phyloP scores from a whole-genome alignment of 2,797 vertebrate genomes.

The Bovichtus variegatus region DNA sequence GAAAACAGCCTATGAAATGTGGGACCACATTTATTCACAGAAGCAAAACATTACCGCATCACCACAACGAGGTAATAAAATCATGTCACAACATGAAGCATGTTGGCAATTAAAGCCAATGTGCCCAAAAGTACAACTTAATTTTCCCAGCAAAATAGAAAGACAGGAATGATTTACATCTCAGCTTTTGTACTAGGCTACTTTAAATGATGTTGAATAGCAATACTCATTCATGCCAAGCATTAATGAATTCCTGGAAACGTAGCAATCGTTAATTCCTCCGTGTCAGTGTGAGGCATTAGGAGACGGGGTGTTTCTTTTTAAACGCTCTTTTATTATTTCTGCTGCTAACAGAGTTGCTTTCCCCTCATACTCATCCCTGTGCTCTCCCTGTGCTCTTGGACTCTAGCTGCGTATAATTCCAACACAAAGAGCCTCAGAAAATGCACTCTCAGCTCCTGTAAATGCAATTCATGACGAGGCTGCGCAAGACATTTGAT shows the following conservation, averaged over 20 bases:
- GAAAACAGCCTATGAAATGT: not conserved
- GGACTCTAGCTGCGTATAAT: conserved; percentile 68
- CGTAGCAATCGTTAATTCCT: conserved; percentile 45
- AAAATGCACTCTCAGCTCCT: conserved; percentile 71
- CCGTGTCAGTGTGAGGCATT: conserved; percentile 50
- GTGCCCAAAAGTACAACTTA: conserved; percentile 52
- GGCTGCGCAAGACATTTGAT: conserved; percentile 58
- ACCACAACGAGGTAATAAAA: conserved; percentile 46
- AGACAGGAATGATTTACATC: conserved; percentile 46
- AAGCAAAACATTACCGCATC: conserved; percentile 6
- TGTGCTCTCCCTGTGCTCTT: conserved; percentile 39
- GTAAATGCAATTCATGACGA: conserved; percentile 67
- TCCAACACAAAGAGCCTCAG: conserved; percentile 67
- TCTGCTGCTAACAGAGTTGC: conserved; percentile 69
- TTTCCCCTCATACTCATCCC: conserved; percentile 49
- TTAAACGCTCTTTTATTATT: conserved; percentile 69
- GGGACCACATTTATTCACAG: not conserved
- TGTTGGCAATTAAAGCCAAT: conserved; percentile 48
- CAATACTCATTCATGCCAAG: conserved; percentile 50
- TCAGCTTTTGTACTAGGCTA: conserved; percentile 28
- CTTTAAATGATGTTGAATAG: conserved; percentile 46
- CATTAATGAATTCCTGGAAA: conserved; percentile 63
- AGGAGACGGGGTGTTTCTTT: conserved; percentile 54
- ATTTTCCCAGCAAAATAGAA: conserved; percentile 39
- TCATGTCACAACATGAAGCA: conserved; percentile 44